A percentile compares a stretch with the other conserved stretches of the same genome.
These are phyloP conservation scores for Stictocephala bisonia DNA, from an alignment of 2,888 invertebrate species.

Conservation along the genomic window DNA sequence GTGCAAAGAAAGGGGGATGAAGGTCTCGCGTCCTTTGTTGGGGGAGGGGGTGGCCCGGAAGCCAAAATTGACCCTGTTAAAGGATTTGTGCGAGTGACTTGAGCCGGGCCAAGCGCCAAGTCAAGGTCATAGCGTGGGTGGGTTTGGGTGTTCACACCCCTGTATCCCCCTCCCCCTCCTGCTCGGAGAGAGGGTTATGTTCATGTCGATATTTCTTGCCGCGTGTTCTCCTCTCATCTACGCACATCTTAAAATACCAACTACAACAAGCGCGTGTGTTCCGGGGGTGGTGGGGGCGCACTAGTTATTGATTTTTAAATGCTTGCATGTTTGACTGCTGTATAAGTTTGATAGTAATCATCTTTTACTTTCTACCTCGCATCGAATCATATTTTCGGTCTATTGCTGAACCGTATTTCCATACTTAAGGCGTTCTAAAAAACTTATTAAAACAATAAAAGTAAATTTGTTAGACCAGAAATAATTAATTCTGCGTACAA, in stretches of 20 bases:
- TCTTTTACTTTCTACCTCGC: no score
- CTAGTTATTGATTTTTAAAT: slow-evolving; percentile 37
- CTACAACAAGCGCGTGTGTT: neutral
- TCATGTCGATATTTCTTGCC: slow-evolving; percentile 41
- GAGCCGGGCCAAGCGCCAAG: slow-evolving; percentile 37
- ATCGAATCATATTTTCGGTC: no score
- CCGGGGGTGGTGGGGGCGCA: neutral
- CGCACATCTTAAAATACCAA: slow-evolving; percentile 40
- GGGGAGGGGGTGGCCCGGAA: slow-evolving; percentile 17
- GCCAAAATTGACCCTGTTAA: slow-evolving; percentile 42
- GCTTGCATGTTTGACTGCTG: neutral
- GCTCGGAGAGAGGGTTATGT: slow-evolving; percentile 39
- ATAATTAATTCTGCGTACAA: no score
- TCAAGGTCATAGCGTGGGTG: slow-evolving; percentile 16
- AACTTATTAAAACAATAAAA: no score
- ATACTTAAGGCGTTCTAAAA: no score
- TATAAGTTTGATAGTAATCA: no score
- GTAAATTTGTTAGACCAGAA: no score
- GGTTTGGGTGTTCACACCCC: neutral
- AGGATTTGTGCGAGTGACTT: slow-evolving; percentile 30
- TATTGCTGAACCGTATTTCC: no score
- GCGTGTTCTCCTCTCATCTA: slow-evolving; percentile 38
- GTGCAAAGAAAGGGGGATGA: no score
- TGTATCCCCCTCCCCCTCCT: slow-evolving; percentile 7
- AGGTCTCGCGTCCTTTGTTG: no score